A percentile compares a stretch with the other conserved stretches of the same genome.
Evolutionary conservation across 2,797 vertebrate genomes (phyloP).

Genomic region (Schizopygopsis malacanthus): DNA sequence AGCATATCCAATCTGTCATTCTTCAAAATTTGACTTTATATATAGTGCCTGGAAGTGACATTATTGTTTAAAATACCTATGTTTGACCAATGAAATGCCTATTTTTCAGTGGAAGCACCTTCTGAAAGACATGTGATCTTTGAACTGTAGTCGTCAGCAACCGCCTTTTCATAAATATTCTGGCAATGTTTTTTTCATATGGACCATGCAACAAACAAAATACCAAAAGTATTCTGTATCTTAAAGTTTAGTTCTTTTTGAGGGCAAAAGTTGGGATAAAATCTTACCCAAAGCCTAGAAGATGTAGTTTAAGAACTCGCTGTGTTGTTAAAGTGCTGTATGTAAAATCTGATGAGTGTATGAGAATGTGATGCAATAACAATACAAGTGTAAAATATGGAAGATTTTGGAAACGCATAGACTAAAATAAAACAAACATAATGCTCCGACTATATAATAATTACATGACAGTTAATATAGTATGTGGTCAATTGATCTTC

Average conservation of each 20-base stretch:
- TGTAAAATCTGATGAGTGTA: slow-evolving; percentile 89
- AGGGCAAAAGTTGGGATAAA: background rate
- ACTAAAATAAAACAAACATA: background rate
- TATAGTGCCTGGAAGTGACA: slow-evolving; percentile 6
- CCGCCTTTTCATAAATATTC: slow-evolving; percentile 83
- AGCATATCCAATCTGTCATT: background rate
- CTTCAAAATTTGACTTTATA: slow-evolving; percentile 2
- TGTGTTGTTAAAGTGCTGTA: slow-evolving; percentile 82
- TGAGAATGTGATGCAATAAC: background rate
- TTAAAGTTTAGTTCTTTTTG: slow-evolving; percentile 82
- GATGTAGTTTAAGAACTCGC: slow-evolving; percentile 84
- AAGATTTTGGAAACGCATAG: background rate
- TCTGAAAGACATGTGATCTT: background rate
- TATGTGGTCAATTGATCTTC: background rate
- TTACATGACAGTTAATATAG: background rate
- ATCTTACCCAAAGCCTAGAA: slow-evolving; percentile 87
- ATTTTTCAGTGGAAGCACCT: background rate
- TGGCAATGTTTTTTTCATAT: slow-evolving; percentile 86
- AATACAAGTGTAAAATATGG: background rate
- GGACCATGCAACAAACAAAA: slow-evolving; percentile 86
- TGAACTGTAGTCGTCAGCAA: slow-evolving; percentile 80
- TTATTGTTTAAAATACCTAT: background rate
- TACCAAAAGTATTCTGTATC: slow-evolving; percentile 85
- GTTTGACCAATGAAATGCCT: background rate
- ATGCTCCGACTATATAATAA: background rate